Base-by-base conservation (phyloP, 2,888 invertebrate species). In the Leuctra nigra region DNA sequence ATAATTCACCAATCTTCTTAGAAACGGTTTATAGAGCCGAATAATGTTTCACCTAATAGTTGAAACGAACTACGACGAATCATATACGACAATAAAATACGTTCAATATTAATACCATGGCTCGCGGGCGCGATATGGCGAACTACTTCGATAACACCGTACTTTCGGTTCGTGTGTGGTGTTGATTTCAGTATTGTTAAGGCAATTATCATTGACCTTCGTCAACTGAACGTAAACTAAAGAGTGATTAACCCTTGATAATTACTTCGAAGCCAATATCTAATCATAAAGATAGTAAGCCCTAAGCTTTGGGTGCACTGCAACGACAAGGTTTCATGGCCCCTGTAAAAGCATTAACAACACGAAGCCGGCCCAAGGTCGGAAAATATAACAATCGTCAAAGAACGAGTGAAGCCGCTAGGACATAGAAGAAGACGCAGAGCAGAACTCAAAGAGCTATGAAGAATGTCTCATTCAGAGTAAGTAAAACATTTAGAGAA, bases 211-310 rank as follows among this genome's bases (percentile, higher is more conserved):
- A 11, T n/a, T 18, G 50, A 35, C 50, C 50, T 50, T 35, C 50
- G 35, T 50, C 50, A 18, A n/a, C n/a, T n/a, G n/a, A n/a, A n/a
- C n/a, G n/a, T n/a, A n/a, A n/a, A n/a, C n/a, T n/a, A n/a, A n/a
- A n/a, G n/a, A n/a, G n/a, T n/a, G n/a, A n/a, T n/a, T n/a, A n/a
- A n/a, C n/a, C n/a, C n/a, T n/a, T n/a, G n/a, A n/a, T n/a, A n/a
- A n/a, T n/a, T n/a, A n/a, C n/a, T n/a, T n/a, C 33, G 25, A 6
- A 48, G 18, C 50, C 18, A 7, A 9, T 35, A 33, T 35, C 35
- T 50, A 35, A 50, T 50, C 50, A 18, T 9, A 35, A 16, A 50
- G 50, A 50, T 50, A 50, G 33, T 16, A 33, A 16, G n/a, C n/a
- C n/a, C 11, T 16, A 11, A 6, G 22, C 2, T 20, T 13, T 2